These are phyloP conservation scores for Lutjanus campechanus DNA, from an alignment of 2,797 vertebrate species.

Conservation along the genomic window DNA sequence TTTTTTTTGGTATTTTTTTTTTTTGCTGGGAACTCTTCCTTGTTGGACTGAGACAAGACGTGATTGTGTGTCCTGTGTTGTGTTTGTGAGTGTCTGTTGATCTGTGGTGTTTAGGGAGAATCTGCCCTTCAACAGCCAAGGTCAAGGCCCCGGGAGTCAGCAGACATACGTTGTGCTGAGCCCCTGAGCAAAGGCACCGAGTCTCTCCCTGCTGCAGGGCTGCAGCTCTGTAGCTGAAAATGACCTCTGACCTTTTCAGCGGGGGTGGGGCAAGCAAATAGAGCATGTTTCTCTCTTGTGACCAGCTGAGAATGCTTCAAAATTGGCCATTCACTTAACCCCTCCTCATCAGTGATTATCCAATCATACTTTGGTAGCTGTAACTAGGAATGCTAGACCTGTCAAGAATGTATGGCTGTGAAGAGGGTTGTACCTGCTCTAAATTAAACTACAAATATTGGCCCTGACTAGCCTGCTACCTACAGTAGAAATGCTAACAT, in stretches of 20 bases:
- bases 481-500: background rate
- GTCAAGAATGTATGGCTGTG: too few relatives aligned
- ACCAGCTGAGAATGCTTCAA: background rate
- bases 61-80: slow-evolving; percentile 20
- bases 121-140: slow-evolving; percentile 40
- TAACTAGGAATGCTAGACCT: background rate
- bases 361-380: too few relatives aligned
- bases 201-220: slow-evolving; percentile 18
- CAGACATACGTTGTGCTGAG: slow-evolving; percentile 36
- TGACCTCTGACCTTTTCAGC: slow-evolving; percentile 50
- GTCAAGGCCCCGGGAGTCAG: slow-evolving; percentile 26
- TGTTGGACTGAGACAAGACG: slow-evolving; percentile 16
- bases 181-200: slow-evolving; percentile 45
- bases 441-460: too few relatives aligned
- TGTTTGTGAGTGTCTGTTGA: slow-evolving; percentile 26
- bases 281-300: background rate
- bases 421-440: too few relatives aligned
- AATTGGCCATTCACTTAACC: background rate
- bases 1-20: too few relatives aligned
- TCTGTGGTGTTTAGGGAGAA: slow-evolving; percentile 32
- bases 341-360: background rate
- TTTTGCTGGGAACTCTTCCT: slow-evolving; percentile 11
- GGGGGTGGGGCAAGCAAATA: slow-evolving; percentile 8
- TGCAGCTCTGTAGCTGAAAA: slow-evolving; percentile 14
- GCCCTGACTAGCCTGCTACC: background rate